These are phyloP conservation scores for Lucinisca nassula DNA, from an alignment of 2,888 invertebrate species.

Conservation along the genomic window DNA sequence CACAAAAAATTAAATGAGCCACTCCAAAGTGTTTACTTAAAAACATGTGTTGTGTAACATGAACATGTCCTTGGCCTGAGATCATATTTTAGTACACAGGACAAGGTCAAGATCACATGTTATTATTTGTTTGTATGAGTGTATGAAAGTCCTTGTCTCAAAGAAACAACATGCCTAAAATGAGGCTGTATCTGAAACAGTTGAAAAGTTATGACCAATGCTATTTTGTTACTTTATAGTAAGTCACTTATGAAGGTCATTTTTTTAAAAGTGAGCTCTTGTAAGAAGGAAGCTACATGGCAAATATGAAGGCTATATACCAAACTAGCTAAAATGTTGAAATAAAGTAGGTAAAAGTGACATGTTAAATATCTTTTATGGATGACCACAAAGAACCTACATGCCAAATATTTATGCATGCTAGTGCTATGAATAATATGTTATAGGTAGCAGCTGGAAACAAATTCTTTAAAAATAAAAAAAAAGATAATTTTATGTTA, in stretches of 20 bases:
- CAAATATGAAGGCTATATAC: too few species aligned
- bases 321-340: too few species aligned
- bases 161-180: too few species aligned
- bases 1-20: not conserved
- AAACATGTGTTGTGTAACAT: not conserved
- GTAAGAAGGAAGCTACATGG: too few species aligned
- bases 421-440: not conserved
- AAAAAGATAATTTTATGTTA: not conserved
- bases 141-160: not conserved
- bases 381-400: not conserved
- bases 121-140: too few species aligned
- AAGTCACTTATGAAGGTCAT: too few species aligned
- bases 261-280: too few species aligned
- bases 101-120: too few species aligned
- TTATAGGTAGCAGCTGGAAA: not conserved
- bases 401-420: not conserved
- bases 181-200: too few species aligned
- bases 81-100: not conserved
- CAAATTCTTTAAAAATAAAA: not conserved
- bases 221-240: too few species aligned
- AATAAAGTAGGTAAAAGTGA: too few species aligned
- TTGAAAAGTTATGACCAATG: too few species aligned
- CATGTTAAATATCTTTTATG: not conserved
- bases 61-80: not conserved
- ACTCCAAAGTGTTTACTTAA: not conserved